Conservation (phyloP, 2,888 invertebrate species). For the Arctia plantaginis region DNA sequence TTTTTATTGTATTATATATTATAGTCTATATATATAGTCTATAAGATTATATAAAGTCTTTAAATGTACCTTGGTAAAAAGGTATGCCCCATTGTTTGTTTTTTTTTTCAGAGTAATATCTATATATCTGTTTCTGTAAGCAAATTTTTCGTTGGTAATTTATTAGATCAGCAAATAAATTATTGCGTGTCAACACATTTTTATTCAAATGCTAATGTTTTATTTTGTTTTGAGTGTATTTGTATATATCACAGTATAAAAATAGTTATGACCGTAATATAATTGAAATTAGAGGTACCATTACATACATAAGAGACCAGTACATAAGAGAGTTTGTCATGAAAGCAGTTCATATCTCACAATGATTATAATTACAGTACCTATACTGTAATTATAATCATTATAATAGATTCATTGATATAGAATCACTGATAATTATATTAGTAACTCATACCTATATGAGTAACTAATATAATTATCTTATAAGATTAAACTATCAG, state of each 20-base stretch:
- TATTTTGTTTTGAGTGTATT: background rate
- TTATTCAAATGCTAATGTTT: background rate
- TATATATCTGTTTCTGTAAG: background rate
- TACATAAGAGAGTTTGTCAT: too few species aligned
- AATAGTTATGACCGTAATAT: background rate
- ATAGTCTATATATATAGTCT: background rate
- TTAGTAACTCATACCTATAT: too few species aligned
- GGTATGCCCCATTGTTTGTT: background rate
- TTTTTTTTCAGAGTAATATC: background rate
- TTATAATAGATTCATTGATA: too few species aligned
- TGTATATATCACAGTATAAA: background rate
- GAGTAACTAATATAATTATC: too few species aligned
- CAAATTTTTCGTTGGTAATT: background rate
- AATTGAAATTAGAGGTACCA: too few species aligned
- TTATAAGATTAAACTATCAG: too few species aligned
- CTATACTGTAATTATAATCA: too few species aligned
- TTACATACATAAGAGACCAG: too few species aligned
- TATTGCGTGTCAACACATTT: background rate
- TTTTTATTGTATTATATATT: constrained; percentile 8
- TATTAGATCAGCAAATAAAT: background rate
- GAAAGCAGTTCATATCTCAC: too few species aligned
- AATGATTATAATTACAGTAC: too few species aligned
- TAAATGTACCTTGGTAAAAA: constrained; percentile 6
- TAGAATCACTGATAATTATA: too few species aligned
- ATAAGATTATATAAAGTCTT: background rate